Evolutionary conservation across 2,113 vertebrate species (phyloP).

Genomic region (Sinocyclocheilus anshuiensis): DNA sequence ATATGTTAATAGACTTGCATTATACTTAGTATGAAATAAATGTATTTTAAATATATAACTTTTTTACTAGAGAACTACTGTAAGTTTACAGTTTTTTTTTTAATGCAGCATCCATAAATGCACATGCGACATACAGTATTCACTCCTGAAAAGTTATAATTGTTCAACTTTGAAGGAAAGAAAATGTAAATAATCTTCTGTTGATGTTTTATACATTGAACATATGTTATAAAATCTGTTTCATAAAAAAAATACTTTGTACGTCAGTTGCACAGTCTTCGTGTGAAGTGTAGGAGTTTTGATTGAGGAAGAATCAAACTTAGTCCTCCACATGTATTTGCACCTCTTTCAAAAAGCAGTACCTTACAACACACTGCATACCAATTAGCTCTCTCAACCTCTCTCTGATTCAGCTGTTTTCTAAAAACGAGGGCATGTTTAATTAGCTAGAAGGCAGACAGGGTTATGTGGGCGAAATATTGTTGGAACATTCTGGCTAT

Average conservation of each 20-base stretch:
- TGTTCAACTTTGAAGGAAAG: neutral
- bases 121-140: too few relatives aligned
- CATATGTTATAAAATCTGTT: neutral
- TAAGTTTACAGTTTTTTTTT: neutral
- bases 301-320: constrained; percentile 10
- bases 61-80: too few relatives aligned
- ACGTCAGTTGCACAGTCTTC: neutral
- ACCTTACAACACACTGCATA: constrained; percentile 5
- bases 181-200: neutral
- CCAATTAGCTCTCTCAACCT: neutral
- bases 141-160: neutral
- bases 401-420: constrained; percentile 31
- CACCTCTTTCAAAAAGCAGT: neutral
- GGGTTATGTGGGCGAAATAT: neutral
- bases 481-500: constrained; percentile 15
- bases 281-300: constrained; percentile 36
- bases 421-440: constrained; percentile 12
- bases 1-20: too few relatives aligned
- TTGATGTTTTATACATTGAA: neutral
- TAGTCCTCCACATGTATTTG: neutral
- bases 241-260: neutral
- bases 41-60: too few relatives aligned
- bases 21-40: too few relatives aligned
- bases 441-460: constrained; percentile 11
- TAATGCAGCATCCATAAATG: neutral